Percentiles rank a stretch among this genome's conserved stretches.
Evolutionary conservation across 2,888 invertebrate genomes (phyloP).

Genomic region (Tiliacea aurago): DNA sequence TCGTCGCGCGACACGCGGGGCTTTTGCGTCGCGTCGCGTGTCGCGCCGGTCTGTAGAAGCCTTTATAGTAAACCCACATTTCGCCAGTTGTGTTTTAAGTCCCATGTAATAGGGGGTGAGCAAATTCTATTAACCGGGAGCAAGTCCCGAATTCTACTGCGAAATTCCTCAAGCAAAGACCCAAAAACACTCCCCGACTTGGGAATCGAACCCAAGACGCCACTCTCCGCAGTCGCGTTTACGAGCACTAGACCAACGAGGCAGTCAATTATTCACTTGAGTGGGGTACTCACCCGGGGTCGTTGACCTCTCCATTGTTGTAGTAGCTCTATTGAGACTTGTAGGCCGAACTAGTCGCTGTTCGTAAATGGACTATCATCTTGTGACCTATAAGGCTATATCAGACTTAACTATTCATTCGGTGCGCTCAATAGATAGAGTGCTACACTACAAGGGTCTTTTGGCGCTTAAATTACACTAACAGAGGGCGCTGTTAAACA

Average conservation of each 20-base stretch:
- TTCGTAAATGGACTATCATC: background rate
- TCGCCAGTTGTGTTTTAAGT: background rate
- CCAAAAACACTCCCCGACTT: background rate
- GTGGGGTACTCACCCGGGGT: background rate
- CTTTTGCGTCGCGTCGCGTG: no score
- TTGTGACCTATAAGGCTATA: conserved; percentile 14
- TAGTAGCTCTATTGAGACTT: conserved; percentile 18
- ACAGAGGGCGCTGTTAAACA: conserved; percentile 1
- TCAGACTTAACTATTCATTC: background rate
- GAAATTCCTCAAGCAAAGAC: background rate
- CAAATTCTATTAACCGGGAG: no score
- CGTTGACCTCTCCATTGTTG: conserved; percentile 24
- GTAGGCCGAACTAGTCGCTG: background rate
- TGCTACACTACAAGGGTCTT: no score
- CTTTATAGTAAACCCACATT: background rate
- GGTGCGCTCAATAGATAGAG: background rate
- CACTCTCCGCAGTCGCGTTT: background rate
- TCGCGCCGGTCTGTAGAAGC: no score
- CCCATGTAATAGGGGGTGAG: no score
- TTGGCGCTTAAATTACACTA: background rate
- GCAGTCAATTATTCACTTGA: background rate
- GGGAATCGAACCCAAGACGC: background rate
- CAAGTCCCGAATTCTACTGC: background rate
- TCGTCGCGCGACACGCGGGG: no score
- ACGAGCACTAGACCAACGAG: no score